Base-by-base conservation (phyloP, 2,888 invertebrate genomes). In the Aphodius granarius region DNA sequence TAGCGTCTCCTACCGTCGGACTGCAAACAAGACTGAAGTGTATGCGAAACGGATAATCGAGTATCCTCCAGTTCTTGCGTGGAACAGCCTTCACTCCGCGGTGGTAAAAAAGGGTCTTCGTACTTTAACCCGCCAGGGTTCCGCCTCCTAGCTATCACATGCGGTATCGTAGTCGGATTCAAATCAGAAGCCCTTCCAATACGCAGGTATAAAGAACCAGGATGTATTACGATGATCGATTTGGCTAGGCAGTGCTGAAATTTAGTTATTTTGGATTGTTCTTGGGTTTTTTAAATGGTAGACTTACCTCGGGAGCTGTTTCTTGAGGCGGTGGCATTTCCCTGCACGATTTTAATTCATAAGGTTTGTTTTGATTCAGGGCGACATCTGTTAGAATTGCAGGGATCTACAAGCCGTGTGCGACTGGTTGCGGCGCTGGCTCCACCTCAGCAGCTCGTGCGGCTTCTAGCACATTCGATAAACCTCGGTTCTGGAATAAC, bases 161-260 rank as follows among this genome's bases (percentile, higher is more conserved):
- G 97, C 0, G 97, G 89, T 76, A 97, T 90, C 63, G 94, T 94
- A 74, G 94, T 90, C 9, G 98, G 98, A 84, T 94, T 91, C 2
- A 96, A 89, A 86, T 98, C 98, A 0, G 97, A 96, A 0, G 97
- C 97, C 81, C 96, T 89, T 0, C 98, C 98, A 84, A 98, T 94
- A 78, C 97, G 89, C 20, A 98, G 90, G 86, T 96, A 94, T 71
- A 94, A 90, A 0, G 97, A 98, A 5, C 98, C 98, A 18, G 98
- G 97, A 85, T 98, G 97, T 75, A 98, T 96, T n/a, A 98, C 94
- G 76, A 98, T 94, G 65, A 96, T 94, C 77, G 94, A 93, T 82
- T 94, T 93, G 0, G 95, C 92, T 82, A 94, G 93, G 78, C 93
- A 91, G 85, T 92, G 92, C 88, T 93, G 87, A 78, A 89, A 89